Percentiles rank a stretch among this genome's conserved stretches.
These are phyloP conservation scores for Saccostrea cuccullata DNA, from an alignment of 1,140 invertebrate species.

Conservation along the genomic window DNA sequence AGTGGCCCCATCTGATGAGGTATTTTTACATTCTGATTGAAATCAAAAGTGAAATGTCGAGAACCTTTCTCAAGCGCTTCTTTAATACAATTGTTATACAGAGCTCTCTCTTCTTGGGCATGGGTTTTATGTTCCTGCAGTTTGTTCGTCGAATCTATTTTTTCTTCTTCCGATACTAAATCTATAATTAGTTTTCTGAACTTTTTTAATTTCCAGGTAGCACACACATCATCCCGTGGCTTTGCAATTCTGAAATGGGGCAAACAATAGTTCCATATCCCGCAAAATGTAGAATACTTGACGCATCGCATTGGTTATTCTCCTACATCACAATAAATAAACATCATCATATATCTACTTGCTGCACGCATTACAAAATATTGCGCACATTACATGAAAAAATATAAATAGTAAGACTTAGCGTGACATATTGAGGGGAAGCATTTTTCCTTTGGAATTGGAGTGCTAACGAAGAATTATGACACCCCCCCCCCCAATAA, in stretches of 20 bases:
- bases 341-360: no score
- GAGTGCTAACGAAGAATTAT: no score
- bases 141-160: background rate
- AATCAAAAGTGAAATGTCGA: no score
- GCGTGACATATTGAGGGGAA: no score
- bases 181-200: constrained; percentile 19
- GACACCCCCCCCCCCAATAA: no score
- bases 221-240: constrained; percentile 31
- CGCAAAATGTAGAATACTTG: background rate
- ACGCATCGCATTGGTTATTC: background rate
- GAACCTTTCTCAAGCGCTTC: no score
- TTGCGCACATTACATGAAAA: no score
- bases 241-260: constrained; percentile 13
- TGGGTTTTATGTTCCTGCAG: background rate
- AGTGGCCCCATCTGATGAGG: no score
- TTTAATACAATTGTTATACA: background rate
- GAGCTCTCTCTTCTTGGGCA: constrained; percentile 14
- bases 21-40: no score
- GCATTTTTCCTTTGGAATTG: no score
- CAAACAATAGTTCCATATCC: constrained; percentile 33
- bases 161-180: constrained; percentile 22
- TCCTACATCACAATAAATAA: background rate
- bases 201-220: constrained; percentile 31
- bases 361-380: no score
- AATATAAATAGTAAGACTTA: no score